These are phyloP conservation scores for Macrophya alboannulata DNA, from an alignment of 2,888 invertebrate genomes.

Conservation along the genomic window DNA sequence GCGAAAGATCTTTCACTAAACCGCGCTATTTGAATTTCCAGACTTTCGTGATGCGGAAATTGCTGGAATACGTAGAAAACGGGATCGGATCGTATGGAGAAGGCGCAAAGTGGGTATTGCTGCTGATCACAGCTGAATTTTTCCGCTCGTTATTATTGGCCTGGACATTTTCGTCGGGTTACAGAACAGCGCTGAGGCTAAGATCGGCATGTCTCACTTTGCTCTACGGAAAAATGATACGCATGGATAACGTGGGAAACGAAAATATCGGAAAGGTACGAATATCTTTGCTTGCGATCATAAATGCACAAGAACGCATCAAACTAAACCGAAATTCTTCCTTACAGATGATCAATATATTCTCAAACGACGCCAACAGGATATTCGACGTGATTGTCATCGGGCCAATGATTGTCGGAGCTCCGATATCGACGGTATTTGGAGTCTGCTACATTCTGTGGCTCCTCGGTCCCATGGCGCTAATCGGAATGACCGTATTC, in stretches of 20 bases:
- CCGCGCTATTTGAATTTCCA: conserved; percentile 66
- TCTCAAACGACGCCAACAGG: conserved; percentile 82
- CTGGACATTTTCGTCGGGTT: conserved; percentile 81
- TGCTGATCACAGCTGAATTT: conserved; percentile 80
- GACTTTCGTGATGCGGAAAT: conserved; percentile 80
- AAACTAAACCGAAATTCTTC: neutral
- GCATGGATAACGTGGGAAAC: conserved; percentile 78
- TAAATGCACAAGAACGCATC: too few relatives aligned
- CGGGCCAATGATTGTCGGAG: conserved; percentile 81
- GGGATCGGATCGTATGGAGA: conserved; percentile 76
- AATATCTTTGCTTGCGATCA: neutral
- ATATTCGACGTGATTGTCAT: conserved; percentile 82
- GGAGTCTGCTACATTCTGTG: conserved; percentile 81
- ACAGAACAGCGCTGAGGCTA: conserved; percentile 78
- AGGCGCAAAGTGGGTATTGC: conserved; percentile 80
- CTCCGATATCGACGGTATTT: conserved; percentile 81
- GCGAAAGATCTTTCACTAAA: neutral
- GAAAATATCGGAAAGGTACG: conserved; percentile 80
- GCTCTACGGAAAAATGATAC: conserved; percentile 76
- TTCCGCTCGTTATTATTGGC: conserved; percentile 80
- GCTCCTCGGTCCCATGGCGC: conserved; percentile 81
- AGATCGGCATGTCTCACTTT: conserved; percentile 76
- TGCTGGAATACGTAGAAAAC: conserved; percentile 79
- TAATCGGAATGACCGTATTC: conserved; percentile 81
- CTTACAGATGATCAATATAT: conserved; percentile 82